Conservation (phyloP, 2,797 vertebrate species). For the Cuculus canorus region DNA sequence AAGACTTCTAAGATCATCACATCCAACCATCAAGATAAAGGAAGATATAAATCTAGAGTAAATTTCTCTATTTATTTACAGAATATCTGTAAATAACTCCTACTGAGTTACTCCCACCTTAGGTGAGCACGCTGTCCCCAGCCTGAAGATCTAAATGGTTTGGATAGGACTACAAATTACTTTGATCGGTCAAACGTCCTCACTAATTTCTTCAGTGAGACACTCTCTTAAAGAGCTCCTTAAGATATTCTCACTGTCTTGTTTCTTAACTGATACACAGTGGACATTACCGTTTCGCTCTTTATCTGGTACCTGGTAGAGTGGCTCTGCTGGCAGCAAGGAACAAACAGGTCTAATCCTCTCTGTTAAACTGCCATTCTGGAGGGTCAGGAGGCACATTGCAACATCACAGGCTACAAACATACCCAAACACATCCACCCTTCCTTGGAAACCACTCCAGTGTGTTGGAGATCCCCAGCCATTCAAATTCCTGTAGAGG, state of each 20-base stretch:
- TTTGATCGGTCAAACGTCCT: neutral
- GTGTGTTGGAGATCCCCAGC: neutral
- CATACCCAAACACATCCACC: neutral
- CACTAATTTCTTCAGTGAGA: neutral
- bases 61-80: constrained; percentile 12
- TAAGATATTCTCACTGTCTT: neutral
- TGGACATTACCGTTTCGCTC: neutral
- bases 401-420: neutral
- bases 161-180: neutral
- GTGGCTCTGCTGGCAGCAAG: neutral
- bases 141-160: neutral
- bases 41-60: neutral
- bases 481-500: rapidly evolving
- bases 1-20: no score
- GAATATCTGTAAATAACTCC: neutral
- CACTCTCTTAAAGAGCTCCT: neutral
- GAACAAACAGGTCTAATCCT: neutral
- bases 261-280: neutral
- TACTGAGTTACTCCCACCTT: neutral
- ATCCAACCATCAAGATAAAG: no score
- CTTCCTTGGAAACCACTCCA: neutral
- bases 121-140: neutral
- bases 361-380: neutral
- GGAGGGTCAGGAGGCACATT: neutral
- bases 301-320: neutral